Evolutionary conservation across 2,797 vertebrate genomes (phyloP).

Genomic region (Pipistrellus pipistrellus): DNA sequence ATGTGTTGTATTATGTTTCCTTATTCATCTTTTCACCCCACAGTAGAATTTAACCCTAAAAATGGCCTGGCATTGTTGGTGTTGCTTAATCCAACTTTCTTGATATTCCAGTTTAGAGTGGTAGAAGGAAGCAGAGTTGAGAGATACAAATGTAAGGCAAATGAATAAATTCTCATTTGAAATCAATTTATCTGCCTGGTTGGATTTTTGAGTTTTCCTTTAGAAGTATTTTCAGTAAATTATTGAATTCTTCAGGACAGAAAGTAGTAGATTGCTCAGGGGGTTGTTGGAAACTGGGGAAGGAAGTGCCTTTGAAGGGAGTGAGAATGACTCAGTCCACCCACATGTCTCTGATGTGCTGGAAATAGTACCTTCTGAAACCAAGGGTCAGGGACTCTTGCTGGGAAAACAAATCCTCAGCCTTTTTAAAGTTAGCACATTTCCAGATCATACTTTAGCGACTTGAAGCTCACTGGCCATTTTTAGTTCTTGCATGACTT

Average conservation of each 20-base stretch:
- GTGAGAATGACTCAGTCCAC: conserved; percentile 53
- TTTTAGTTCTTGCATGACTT: not conserved
- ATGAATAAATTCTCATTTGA: conserved; percentile 29
- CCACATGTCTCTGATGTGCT: conserved; percentile 14
- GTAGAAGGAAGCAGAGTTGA: not conserved
- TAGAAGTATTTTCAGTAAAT: conserved; percentile 18
- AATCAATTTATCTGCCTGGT: not conserved
- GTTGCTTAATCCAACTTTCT: not conserved
- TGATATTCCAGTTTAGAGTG: not conserved
- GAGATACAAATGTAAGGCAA: not conserved
- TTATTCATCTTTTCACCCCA: not conserved
- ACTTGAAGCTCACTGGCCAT: not conserved
- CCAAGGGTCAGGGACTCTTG: conserved; percentile 42
- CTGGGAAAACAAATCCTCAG: not conserved
- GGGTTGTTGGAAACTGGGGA: not conserved
- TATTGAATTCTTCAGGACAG: not conserved
- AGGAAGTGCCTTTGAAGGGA: not conserved
- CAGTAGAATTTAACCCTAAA: not conserved
- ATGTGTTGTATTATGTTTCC: not conserved
- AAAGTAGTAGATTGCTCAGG: not conserved
- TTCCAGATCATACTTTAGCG: not conserved
- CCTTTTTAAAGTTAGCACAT: conserved; percentile 11
- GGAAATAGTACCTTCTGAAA: conserved; percentile 61
- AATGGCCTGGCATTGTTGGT: not conserved
- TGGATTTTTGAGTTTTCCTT: not conserved